Evolutionary conservation across 2,797 vertebrate genomes (phyloP), one percentile per base, ranked within the genome.

Genomic region (Vespertilio murinus): DNA sequence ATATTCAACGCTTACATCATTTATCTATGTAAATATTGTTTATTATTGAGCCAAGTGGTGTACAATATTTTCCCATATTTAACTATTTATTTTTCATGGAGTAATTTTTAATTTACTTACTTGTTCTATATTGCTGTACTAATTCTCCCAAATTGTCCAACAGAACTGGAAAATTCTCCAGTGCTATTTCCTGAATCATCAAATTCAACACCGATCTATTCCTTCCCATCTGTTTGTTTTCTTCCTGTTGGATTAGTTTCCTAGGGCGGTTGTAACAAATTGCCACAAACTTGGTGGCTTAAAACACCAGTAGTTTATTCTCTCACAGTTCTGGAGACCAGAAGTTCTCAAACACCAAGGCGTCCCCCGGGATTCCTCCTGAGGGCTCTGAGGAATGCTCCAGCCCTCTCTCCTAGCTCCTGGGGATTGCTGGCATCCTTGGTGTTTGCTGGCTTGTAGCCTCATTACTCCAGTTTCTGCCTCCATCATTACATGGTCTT

Each of bases 11-110:
- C 42, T 23, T 67, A 25, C 8, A 25, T 91, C 71, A 45, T 52
- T 38, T 54, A n/a, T 65, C 69, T 89, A 35, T 23, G 11, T 61
- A 69, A 86, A 82, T 85, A 12, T 18, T 87, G 64, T 47, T 81
- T 22, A 35, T 17, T 35, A 7, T 30, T 30, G 23, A 82, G 54
- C 65, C 33, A 69, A 61, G 30, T 88, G 25, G 18, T 82, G 1
- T 45, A 52, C 13, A 30, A 30, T 52, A 65, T 65, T 87, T 90
- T 80, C 40, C 18, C 78, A 30, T 74, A 52, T 49, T 82, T 89
- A 70, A 70, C 17, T 56, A 81, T 73, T 81, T 69, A 13, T 81
- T 83, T 90, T 81, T 89, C 73, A 83, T 78, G 23, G 70, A 89
- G 59, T 89, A 30, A n/a, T 38, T 85, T 88, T 88, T 30, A 65